Conservation (phyloP, 1,140 invertebrate species). For the Drosophila auraria region DNA sequence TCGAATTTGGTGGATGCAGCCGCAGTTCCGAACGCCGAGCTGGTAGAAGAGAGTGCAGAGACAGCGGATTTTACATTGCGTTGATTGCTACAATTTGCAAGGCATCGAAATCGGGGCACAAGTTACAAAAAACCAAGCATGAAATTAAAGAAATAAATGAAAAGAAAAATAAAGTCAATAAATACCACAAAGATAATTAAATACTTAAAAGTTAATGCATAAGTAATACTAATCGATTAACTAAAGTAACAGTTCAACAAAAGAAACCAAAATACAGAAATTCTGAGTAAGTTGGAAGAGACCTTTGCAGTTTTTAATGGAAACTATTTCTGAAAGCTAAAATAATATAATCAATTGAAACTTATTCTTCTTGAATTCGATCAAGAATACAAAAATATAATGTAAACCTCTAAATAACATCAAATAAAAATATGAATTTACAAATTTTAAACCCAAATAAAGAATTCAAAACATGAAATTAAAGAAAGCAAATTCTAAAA, state of each 20-base stretch:
- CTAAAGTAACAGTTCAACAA: not conserved
- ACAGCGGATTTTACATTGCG: conserved; percentile 94
- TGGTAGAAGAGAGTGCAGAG: conserved; percentile 94
- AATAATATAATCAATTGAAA: too few species aligned
- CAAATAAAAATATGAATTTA: not conserved
- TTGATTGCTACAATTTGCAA: conserved; percentile 88
- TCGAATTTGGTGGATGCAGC: conserved; percentile 91
- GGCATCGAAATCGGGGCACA: conserved; percentile 26
- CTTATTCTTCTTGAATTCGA: too few species aligned
- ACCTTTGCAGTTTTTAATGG: too few species aligned
- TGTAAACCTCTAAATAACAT: not conserved
- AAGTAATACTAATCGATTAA: not conserved
- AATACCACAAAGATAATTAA: not conserved
- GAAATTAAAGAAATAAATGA: conserved; percentile 25
- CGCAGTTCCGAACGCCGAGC: conserved; percentile 93
- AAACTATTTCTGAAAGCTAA: too few species aligned
- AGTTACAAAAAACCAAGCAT: conserved; percentile 30
- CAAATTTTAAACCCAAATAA: not conserved
- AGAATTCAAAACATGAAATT: not conserved
- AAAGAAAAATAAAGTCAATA: conserved; percentile 1
- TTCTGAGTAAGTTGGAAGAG: too few species aligned
- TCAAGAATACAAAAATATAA: not conserved
- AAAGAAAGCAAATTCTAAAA: not conserved
- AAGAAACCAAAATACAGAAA: not conserved
- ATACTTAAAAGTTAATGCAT: not conserved